Base-by-base conservation (phyloP, 2,797 vertebrate genomes). In the Dryobates pubescens region DNA sequence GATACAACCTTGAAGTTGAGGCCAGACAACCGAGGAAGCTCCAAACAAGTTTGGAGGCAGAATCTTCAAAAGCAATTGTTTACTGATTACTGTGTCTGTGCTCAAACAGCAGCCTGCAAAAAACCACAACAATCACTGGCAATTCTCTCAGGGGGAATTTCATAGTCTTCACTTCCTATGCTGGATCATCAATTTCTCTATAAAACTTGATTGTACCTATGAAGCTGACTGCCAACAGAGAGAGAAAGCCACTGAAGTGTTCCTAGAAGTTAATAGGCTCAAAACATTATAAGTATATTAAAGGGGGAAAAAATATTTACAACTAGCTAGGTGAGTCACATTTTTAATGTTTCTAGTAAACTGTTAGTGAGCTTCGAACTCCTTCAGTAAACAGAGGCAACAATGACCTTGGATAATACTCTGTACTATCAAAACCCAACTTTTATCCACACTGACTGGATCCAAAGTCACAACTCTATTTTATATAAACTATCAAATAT, bases 301-400 rank as follows among this genome's bases (percentile, higher is more conserved):
- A 24, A 38, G 38, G 38, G 38, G 49, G 71, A 34, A 24, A 56
- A 63, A 76, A 56, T 64, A 68, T 76, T 92, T 82, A 87, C 53
- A 89, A 49, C 45, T 59, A 36, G 38, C 30, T 69, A 67, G 61
- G 38, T 18, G 15, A 58, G 13, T 51, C 24, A 56, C 24, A 18
- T 80, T 89, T 89, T 69, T 76, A 82, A 29, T 56, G 24, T 65
- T 89, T 72, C 65, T 68, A 87, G 85, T 18, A 80, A 85, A 91
- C 68, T 62, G 82, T 76, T 91, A 91, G 91, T 47, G 41, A 89
- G 91, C 38, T 57, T 15, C 43, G 78, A 91, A 69, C 63, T 56
- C 45, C n/a, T 59, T 89, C 49, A 24, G 23, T 20, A 63, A 86
- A 59, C 51, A 70, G 61, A 68, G 4, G 12, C 16, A 86, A 74